These are phyloP conservation scores for Temnothorax unifasciatus DNA, from an alignment of 2,888 invertebrate species.

Conservation along the genomic window DNA sequence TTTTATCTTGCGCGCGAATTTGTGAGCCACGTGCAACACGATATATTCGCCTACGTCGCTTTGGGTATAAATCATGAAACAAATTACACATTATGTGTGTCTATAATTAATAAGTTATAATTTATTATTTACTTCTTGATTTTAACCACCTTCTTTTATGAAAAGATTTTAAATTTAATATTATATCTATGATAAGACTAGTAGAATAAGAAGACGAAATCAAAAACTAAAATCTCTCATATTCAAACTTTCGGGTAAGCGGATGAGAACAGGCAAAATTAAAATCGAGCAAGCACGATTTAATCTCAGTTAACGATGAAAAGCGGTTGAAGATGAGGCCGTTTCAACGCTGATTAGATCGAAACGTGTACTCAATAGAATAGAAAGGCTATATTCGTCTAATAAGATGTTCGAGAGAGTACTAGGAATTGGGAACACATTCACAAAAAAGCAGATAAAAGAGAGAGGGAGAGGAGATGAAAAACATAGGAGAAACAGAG, in stretches of 20 bases:
- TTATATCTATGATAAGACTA: not conserved
- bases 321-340: not conserved
- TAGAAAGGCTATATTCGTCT: constrained; percentile 61
- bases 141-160: not conserved
- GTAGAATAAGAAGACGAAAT: not conserved
- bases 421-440: constrained; percentile 63
- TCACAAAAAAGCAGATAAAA: constrained; percentile 48
- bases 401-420: constrained; percentile 45
- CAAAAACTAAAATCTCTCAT: not conserved
- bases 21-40: constrained; percentile 25
- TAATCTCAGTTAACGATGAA: constrained; percentile 34
- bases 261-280: not conserved
- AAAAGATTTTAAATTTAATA: not conserved
- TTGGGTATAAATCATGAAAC: constrained; percentile 6
- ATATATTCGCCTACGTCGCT: constrained; percentile 29
- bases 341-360: not conserved
- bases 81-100: constrained; percentile 11
- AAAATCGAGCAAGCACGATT: constrained; percentile 5
- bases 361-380: constrained; percentile 31
- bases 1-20: constrained; percentile 55
- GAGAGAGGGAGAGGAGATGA: constrained; percentile 21
- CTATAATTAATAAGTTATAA: not conserved
- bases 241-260: constrained; percentile 9
- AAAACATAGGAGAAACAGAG: constrained; percentile 49
- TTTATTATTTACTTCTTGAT: not conserved